Evolutionary conservation across 2,113 vertebrate species (phyloP).

Genomic region (Sigmodon hispidus): DNA sequence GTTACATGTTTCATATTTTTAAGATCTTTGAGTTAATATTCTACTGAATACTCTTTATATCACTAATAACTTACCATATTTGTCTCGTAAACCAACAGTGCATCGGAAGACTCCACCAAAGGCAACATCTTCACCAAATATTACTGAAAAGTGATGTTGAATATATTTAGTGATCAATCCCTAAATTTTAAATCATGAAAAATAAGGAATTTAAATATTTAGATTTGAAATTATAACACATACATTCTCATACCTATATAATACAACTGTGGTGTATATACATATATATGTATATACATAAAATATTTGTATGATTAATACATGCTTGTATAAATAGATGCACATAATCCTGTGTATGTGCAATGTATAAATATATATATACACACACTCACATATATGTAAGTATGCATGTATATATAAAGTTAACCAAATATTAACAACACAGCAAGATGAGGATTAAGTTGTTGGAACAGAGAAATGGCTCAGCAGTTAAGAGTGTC

Average conservation of each 20-base stretch:
- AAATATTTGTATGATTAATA: not conserved
- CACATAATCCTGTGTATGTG: not conserved
- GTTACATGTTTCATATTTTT: not conserved
- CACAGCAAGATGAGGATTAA: not conserved
- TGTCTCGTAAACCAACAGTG: conserved; percentile 97
- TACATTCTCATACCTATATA: not conserved
- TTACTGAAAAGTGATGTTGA: conserved; percentile 86
- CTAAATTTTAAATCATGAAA: conserved; percentile 35
- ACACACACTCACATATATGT: not conserved
- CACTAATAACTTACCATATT: conserved; percentile 91
- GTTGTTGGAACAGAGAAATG: not conserved
- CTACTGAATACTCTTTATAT: not conserved
- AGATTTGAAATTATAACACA: not conserved
- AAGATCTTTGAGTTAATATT: not conserved
- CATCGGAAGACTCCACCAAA: conserved; percentile 99
- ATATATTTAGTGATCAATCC: conserved; percentile 1
- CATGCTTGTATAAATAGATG: not conserved
- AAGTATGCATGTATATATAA: not conserved
- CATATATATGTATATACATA: too few relatives aligned
- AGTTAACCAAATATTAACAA: conserved; percentile 37
- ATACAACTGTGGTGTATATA: not conserved
- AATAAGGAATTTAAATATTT: conserved; percentile 35
- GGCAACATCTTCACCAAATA: conserved; percentile 98
- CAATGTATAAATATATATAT: not conserved
- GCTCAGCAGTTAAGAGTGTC: not conserved